Evolutionary conservation across 2,113 vertebrate species (phyloP).

Genomic region (Bolborhynchus lineola): DNA sequence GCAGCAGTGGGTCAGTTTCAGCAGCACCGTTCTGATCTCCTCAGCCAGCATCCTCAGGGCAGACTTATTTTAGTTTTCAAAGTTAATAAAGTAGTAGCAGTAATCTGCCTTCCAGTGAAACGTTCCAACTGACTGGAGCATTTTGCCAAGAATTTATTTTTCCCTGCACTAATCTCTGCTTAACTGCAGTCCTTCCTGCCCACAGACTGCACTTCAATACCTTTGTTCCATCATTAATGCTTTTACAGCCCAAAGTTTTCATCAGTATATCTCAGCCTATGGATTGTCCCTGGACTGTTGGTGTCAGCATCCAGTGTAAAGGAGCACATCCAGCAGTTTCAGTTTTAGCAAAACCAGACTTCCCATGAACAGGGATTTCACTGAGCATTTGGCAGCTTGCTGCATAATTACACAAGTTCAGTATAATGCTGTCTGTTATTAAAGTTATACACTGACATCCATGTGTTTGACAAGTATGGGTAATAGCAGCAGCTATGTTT

Average conservation of each 20-base stretch:
- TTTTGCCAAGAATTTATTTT: background rate
- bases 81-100: background rate
- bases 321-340: background rate
- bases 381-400: background rate
- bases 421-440: background rate
- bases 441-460: background rate
- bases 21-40: background rate
- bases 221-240: background rate
- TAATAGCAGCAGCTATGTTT: background rate
- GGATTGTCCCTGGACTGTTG: background rate
- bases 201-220: fast-evolving
- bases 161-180: background rate
- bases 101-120: background rate
- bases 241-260: background rate
- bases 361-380: background rate
- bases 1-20: background rate
- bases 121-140: background rate
- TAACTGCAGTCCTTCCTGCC: background rate
- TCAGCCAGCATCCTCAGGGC: background rate
- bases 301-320: background rate
- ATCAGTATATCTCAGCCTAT: background rate
- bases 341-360: background rate
- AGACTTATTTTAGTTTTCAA: background rate
- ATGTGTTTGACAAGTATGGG: background rate
- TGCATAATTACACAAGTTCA: background rate